A percentile compares a stretch with the other conserved stretches of the same genome.
Conservation (phyloP, 2,113 vertebrate species). For the Poicephalus meyeri region DNA sequence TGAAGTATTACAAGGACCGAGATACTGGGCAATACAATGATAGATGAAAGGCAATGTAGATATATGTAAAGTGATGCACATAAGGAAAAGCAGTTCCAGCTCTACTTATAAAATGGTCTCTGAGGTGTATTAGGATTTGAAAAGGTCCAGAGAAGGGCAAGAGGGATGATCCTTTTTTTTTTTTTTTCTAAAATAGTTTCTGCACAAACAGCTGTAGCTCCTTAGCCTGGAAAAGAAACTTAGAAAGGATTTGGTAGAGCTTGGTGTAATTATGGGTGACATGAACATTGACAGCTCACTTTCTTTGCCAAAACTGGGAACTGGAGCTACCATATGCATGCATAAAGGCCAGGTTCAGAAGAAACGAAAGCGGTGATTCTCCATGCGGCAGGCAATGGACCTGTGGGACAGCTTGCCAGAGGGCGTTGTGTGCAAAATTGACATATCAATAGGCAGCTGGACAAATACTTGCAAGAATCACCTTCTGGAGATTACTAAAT, state of each 20-base stretch:
- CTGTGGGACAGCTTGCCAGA: neutral
- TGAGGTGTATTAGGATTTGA: neutral
- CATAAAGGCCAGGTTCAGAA: neutral
- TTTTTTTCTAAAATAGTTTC: neutral
- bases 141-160: neutral
- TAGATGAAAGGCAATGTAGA: slow-evolving; percentile 48
- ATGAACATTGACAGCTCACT: neutral
- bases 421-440: neutral
- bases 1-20: slow-evolving; percentile 5
- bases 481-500: neutral
- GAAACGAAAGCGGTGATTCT: neutral
- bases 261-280: neutral
- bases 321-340: neutral
- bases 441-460: neutral
- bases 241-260: neutral
- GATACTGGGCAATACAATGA: slow-evolving; percentile 20
- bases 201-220: neutral
- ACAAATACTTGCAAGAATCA: neutral
- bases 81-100: neutral
- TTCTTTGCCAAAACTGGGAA: neutral
- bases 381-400: accelerated
- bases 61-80: slow-evolving; percentile 51
- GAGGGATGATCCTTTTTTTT: neutral
- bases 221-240: neutral
- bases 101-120: slow-evolving; percentile 7